Evolutionary conservation across 2,113 vertebrate genomes (phyloP).

Genomic region (Brachyhypopomus occidentalis): DNA sequence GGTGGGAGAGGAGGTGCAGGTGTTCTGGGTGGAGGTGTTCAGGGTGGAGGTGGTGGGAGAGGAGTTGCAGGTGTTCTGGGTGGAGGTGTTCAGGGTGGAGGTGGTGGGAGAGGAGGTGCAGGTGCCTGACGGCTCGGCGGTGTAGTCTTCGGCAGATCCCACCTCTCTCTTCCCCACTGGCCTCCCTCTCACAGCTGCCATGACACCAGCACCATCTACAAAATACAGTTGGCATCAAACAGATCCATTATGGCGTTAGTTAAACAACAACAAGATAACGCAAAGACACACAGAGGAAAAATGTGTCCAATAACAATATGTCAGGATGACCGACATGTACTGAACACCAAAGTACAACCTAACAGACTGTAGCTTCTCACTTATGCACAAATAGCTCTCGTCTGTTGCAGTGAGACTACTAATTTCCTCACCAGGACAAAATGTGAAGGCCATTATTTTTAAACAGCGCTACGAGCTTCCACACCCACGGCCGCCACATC

Average conservation of each 20-base stretch:
- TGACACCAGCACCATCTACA: constrained; percentile 57
- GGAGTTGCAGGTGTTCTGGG: no score
- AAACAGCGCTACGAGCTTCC: constrained; percentile 69
- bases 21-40: no score
- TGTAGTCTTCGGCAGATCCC: constrained; percentile 50
- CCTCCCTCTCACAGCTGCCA: constrained; percentile 83
- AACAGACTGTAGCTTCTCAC: not conserved
- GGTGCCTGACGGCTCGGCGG: constrained; percentile 77
- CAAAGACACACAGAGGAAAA: constrained; percentile 2
- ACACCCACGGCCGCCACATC: constrained; percentile 73
- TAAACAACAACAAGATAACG: not conserved
- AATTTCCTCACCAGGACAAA: constrained; percentile 43
- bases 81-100: no score
- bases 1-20: no score
- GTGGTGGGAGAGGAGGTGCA: constrained; percentile 52
- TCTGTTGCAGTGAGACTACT: not conserved
- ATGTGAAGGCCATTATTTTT: constrained; percentile 51
- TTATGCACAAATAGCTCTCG: constrained; percentile 9
- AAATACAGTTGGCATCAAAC: constrained; percentile 32
- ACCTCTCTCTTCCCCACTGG: constrained; percentile 84
- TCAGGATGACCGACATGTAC: not conserved
- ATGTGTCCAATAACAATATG: not conserved
- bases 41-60: no score
- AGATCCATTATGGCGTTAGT: not conserved
- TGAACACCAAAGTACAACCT: not conserved